Percentiles rank a stretch among this genome's conserved stretches.
Conservation (phyloP, 2,888 invertebrate genomes). For the Cryptus viduatorius region DNA sequence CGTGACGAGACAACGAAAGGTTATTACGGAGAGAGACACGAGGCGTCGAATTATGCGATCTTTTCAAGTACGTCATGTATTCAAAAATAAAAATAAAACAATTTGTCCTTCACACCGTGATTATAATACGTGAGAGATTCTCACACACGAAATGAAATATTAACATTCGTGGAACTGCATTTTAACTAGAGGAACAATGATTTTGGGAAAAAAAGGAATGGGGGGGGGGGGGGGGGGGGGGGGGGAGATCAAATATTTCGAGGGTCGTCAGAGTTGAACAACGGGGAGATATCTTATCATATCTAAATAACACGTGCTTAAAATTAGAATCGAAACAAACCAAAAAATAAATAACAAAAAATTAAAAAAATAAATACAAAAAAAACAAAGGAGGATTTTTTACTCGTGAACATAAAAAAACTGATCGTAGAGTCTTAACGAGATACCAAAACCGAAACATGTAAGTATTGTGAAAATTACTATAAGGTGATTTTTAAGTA, state of each 20-base stretch:
- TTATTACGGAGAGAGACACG: background rate
- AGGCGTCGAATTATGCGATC: slow-evolving; percentile 4
- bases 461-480: slow-evolving; percentile 75
- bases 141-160: slow-evolving; percentile 17
- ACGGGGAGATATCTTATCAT: slow-evolving; percentile 74
- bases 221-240: background rate
- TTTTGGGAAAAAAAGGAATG: background rate
- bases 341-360: slow-evolving; percentile 47
- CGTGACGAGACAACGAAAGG: slow-evolving; percentile 38
- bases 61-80: slow-evolving; percentile 18
- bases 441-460: slow-evolving; percentile 70
- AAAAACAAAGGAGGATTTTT: slow-evolving; percentile 71
- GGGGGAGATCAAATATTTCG: slow-evolving; percentile 28
- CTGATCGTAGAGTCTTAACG: slow-evolving; percentile 69
- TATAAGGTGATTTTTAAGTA: slow-evolving; percentile 73
- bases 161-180: slow-evolving; percentile 39
- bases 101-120: slow-evolving; percentile 29
- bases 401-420: slow-evolving; percentile 69
- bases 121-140: slow-evolving; percentile 25
- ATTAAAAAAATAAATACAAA: slow-evolving; percentile 52
- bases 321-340: slow-evolving; percentile 73
- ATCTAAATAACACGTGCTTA: slow-evolving; percentile 79
- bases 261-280: slow-evolving; percentile 25
- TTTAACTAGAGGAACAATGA: slow-evolving; percentile 54
- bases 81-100: slow-evolving; percentile 1